Percentiles rank a stretch among this genome's conserved stretches.
phyloP scores from a whole-genome alignment of 2,113 vertebrate genomes.

The Nipponia nippon region DNA sequence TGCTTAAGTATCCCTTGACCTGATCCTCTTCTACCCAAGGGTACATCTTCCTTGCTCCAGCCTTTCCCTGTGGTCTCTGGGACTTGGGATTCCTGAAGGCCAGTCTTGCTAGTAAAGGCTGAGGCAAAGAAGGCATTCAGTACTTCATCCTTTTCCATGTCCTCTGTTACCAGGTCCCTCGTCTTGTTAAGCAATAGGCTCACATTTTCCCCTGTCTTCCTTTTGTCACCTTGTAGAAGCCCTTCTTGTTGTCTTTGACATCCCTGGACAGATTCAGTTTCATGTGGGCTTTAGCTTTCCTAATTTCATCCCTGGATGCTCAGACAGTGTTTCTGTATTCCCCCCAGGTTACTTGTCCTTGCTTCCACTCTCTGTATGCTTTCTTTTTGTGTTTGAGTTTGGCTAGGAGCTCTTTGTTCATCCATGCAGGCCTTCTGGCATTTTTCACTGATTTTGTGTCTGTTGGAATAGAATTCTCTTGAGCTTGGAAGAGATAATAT shows the following conservation, averaged over 20 bases:
- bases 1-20: background rate
- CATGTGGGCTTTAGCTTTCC: background rate
- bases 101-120: background rate
- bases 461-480: background rate
- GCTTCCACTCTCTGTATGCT: background rate
- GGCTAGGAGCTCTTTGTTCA: background rate
- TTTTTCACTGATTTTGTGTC: background rate
- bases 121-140: background rate
- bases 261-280: background rate
- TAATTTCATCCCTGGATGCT: background rate
- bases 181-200: background rate
- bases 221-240: background rate
- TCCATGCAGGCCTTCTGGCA: background rate
- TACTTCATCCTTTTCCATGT: background rate
- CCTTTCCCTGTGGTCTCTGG: background rate
- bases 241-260: background rate
- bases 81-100: background rate
- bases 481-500: background rate
- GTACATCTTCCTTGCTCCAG: background rate
- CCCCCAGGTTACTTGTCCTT: background rate
- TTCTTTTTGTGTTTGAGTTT: background rate
- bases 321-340: background rate
- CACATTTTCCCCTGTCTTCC: background rate
- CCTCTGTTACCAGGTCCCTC: background rate
- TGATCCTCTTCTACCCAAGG: background rate